Conservation (phyloP, 2,797 vertebrate genomes). For the Hippoglossus hippoglossus region DNA sequence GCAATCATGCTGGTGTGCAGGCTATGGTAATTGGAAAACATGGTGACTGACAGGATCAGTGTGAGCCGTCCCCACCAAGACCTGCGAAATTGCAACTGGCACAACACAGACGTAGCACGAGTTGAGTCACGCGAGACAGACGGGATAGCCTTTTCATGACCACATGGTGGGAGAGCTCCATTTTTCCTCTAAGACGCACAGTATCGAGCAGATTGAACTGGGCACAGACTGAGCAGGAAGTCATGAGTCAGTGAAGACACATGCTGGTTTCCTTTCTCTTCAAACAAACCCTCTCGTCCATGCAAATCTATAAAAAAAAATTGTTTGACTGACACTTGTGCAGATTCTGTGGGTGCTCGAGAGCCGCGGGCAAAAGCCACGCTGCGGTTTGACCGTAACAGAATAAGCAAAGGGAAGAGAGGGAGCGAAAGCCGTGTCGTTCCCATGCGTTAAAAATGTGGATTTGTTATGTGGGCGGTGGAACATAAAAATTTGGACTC, state of each 20-base stretch:
- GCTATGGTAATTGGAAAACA: conserved; percentile 79
- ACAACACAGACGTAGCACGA: conserved; percentile 30
- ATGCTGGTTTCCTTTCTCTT: conserved; percentile 4
- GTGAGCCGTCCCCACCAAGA: conserved; percentile 65
- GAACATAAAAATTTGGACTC: background rate
- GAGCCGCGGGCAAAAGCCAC: background rate
- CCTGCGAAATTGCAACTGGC: conserved; percentile 63
- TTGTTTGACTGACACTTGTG: background rate
- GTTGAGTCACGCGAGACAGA: conserved; percentile 59
- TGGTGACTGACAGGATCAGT: conserved; percentile 78
- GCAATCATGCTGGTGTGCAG: conserved; percentile 75
- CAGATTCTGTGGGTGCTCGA: background rate
- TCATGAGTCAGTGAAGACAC: conserved; percentile 24
- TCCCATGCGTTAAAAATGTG: background rate
- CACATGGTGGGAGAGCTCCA: conserved; percentile 7
- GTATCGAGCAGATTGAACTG: conserved; percentile 5
- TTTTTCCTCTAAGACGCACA: background rate
- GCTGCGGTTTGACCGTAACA: background rate
- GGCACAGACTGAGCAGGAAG: background rate
- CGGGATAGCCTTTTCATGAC: conserved; percentile 21
- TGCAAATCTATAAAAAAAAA: background rate
- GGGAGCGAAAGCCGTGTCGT: background rate
- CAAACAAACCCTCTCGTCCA: background rate
- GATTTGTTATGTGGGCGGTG: background rate
- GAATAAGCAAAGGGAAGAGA: background rate